A percentile compares a stretch with the other conserved stretches of the same genome.
Conservation (phyloP, 2,797 vertebrate genomes). For the Adrianichthys oophorus region DNA sequence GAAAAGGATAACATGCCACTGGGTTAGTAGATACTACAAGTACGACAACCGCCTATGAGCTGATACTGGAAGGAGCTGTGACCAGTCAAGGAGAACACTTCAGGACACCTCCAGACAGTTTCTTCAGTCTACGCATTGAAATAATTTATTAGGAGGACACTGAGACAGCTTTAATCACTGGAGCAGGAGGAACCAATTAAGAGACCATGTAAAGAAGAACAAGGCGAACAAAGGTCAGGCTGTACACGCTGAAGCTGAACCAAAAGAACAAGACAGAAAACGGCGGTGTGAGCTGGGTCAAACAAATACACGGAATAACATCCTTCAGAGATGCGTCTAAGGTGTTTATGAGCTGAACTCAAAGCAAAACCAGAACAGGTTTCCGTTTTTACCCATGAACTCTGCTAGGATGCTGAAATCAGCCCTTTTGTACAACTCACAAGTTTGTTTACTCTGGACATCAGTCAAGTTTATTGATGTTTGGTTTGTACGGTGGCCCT, state of each 20-base stretch:
- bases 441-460: too few species aligned
- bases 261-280: conserved; percentile 10
- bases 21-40: conserved; percentile 27
- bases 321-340: too few species aligned
- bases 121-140: conserved; percentile 41
- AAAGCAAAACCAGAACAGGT: too few species aligned
- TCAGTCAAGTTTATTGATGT: too few species aligned
- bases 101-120: conserved; percentile 24
- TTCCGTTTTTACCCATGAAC: too few species aligned
- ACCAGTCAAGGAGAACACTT: conserved; percentile 36
- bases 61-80: conserved; percentile 14
- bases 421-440: too few species aligned
- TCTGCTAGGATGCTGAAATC: too few species aligned
- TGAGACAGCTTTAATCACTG: conserved; percentile 18
- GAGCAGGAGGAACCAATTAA: conserved; percentile 20
- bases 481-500: too few species aligned
- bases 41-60: conserved; percentile 29
- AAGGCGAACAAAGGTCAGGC: conserved; percentile 8
- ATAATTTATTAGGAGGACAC: conserved; percentile 32
- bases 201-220: not conserved
- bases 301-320: conserved; percentile 22
- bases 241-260: conserved; percentile 20
- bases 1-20: conserved; percentile 27
- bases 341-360: too few species aligned
- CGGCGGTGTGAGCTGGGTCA: conserved; percentile 10